phyloP scores from a whole-genome alignment of 2,888 invertebrate species.

The Nemotelus pantherinus region DNA sequence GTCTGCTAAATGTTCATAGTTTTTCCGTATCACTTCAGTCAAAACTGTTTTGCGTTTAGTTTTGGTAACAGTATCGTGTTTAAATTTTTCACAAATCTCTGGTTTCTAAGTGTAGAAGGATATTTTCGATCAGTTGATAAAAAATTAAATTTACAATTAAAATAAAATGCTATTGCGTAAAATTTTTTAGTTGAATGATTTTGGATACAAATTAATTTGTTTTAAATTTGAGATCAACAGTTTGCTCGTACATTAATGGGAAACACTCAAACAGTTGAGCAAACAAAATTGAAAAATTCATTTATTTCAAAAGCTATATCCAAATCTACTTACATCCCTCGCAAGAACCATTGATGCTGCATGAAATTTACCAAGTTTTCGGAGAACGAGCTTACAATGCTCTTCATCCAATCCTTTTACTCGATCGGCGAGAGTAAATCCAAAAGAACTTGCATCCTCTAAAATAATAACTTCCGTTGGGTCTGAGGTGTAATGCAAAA shows the following conservation, averaged over 20 bases:
- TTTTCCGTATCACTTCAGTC: neutral
- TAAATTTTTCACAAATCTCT: neutral
- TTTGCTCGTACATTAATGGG: too few relatives aligned
- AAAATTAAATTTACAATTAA: too few relatives aligned
- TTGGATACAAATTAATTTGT: too few relatives aligned
- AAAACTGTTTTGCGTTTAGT: neutral
- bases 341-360: slow-evolving; percentile 67
- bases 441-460: slow-evolving; percentile 67
- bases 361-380: slow-evolving; percentile 67
- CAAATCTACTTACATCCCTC: slow-evolving; percentile 62
- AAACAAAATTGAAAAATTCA: too few relatives aligned
- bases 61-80: neutral
- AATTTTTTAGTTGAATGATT: too few relatives aligned
- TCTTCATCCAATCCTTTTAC: slow-evolving; percentile 67
- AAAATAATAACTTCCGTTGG: slow-evolving; percentile 61
- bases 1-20: slow-evolving; percentile 46
- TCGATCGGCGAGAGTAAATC: slow-evolving; percentile 67
- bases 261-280: too few relatives aligned
- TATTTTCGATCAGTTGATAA: too few relatives aligned
- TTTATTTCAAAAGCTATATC: neutral
- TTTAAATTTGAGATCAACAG: too few relatives aligned
- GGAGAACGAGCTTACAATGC: slow-evolving; percentile 66
- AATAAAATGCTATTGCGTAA: too few relatives aligned
- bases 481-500: neutral
- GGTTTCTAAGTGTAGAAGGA: neutral